Percentiles rank a stretch among this genome's conserved stretches.
phyloP scores from a whole-genome alignment of 2,888 invertebrate species.

The Sarcophaga rosellei region DNA sequence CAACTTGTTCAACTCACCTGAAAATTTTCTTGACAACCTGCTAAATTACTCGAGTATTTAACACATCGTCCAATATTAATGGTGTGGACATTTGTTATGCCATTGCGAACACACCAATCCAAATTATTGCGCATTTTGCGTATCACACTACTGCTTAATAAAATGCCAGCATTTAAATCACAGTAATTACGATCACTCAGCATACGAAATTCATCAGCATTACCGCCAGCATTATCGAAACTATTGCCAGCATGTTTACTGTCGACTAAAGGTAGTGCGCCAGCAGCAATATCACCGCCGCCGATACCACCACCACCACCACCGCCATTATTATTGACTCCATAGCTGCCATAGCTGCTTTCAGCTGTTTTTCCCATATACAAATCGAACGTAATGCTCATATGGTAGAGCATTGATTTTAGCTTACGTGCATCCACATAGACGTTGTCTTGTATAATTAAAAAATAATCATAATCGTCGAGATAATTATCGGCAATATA shows the following conservation, averaged over 20 bases:
- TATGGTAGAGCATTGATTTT: conserved; percentile 86
- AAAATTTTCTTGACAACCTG: conserved; percentile 81
- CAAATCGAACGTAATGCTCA: conserved; percentile 92
- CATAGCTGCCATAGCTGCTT: conserved; percentile 80
- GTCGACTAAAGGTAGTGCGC: conserved; percentile 24
- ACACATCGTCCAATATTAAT: conserved; percentile 94
- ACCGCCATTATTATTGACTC: conserved; percentile 84
- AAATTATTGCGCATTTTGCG: conserved; percentile 88
- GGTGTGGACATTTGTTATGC: conserved; percentile 90
- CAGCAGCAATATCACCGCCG: conserved; percentile 33
- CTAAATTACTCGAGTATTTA: conserved; percentile 81
- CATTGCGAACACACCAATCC: conserved; percentile 95
- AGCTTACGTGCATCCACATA: conserved; percentile 92
- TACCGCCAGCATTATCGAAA: conserved; percentile 75
- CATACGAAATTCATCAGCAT: conserved; percentile 72
- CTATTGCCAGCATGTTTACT: conserved; percentile 77
- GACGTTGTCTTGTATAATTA: conserved; percentile 91
- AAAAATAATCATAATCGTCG: conserved; percentile 96
- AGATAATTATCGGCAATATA: conserved; percentile 94
- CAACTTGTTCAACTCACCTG: conserved; percentile 78
- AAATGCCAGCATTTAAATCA: conserved; percentile 89
- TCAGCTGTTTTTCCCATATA: conserved; percentile 87
- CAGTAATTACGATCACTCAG: conserved; percentile 79
- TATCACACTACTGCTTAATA: conserved; percentile 93
- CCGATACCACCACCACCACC: conserved; percentile 78